Evolutionary conservation across 2,797 vertebrate species (phyloP), one percentile per base, ranked within the genome.

Genomic region (Mormyrops boulengeri): DNA sequence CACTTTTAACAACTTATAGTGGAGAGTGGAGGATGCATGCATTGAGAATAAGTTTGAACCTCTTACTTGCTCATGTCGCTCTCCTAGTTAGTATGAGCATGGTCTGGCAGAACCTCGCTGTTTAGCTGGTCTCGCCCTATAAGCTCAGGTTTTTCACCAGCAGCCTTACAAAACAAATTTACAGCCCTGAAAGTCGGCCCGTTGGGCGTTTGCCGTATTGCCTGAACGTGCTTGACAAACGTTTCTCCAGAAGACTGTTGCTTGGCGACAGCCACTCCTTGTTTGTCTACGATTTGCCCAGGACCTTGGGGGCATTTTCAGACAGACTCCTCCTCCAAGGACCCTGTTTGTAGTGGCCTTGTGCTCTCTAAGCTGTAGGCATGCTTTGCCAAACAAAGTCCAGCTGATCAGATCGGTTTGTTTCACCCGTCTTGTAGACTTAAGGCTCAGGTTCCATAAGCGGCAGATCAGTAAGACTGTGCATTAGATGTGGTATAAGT

Each of bases 181-280:
- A 19, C 89, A 84, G 12, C 34, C 90, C 89, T 91, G 89, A 89
- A 90, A 92, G 87, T 44, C 89, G 91, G 91, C 91, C 91, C 93
- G 92, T 91, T 92, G 57, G 57, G 5, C 17, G 47, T 38, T 41
- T 62, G 91, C 90, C 88, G 19, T 38, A 92, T 89, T 91, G 89
- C 88, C 91, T n/a, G 89, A 93, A 92, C 90, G 90, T 66, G 91
- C 92, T 94, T 93, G 92, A 94, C 91, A 89, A 92, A 90, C 93
- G 26, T 91, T 92, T 93, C 93, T 94, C 90, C 92, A 91, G 92
- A 91, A 52, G 90, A 90, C 69, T 91, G 94, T 96, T 94, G 82
- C 95, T 91, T 93, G 93, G 95, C 95, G 96, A 96, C 96, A 94
- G 94, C 92, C 95, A 92, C 94, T 95, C 95, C 95, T 95, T 96